A percentile compares a stretch with the other conserved stretches of the same genome.
phyloP scores from a whole-genome alignment of 1,140 invertebrate species.

The Pollicipes pollicipes region DNA sequence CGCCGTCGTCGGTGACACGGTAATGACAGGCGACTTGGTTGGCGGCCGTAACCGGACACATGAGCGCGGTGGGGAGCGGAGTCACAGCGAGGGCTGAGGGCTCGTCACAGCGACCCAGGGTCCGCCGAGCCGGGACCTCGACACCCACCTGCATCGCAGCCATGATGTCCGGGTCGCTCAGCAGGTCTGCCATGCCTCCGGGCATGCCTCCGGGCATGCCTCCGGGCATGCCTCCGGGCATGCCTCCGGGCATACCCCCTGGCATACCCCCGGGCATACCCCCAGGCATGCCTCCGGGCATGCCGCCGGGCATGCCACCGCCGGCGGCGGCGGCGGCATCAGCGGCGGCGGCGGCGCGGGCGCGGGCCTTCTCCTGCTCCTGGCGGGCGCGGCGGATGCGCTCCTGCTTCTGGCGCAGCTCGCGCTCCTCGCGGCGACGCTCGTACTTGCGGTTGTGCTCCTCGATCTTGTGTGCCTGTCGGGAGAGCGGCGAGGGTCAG shows the following conservation, averaged over 20 bases:
- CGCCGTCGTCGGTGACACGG: too few relatives aligned
- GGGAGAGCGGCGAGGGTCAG: conserved; percentile 11
- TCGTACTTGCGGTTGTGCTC: conserved; percentile 63
- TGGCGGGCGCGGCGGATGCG: conserved; percentile 47
- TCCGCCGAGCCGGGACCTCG: too few relatives aligned
- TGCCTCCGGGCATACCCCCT: conserved; percentile 9
- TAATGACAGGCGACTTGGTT: too few relatives aligned
- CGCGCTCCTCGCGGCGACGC: conserved; percentile 49
- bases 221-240: conserved; percentile 17
- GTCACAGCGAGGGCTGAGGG: too few relatives aligned
- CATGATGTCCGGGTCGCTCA: conserved; percentile 52
- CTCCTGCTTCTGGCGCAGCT: conserved; percentile 42
- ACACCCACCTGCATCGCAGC: conserved; percentile 44
- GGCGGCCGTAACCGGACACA: too few relatives aligned
- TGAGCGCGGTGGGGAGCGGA: too few relatives aligned
- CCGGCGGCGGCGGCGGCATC: conserved; percentile 16
- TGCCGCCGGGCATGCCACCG: conserved; percentile 9
- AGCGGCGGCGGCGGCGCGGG: conserved; percentile 10
- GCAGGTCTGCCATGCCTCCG: conserved; percentile 32
- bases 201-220: conserved; percentile 21
- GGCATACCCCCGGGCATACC: conserved; percentile 6
- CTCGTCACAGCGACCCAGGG: too few relatives aligned
- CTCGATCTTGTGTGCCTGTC: conserved; percentile 60
- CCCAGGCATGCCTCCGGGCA: conserved; percentile 9
- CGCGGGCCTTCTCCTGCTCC: conserved; percentile 41